These are phyloP conservation scores for Itoplectis maculator DNA, from an alignment of 2,888 invertebrate genomes.

Conservation along the genomic window DNA sequence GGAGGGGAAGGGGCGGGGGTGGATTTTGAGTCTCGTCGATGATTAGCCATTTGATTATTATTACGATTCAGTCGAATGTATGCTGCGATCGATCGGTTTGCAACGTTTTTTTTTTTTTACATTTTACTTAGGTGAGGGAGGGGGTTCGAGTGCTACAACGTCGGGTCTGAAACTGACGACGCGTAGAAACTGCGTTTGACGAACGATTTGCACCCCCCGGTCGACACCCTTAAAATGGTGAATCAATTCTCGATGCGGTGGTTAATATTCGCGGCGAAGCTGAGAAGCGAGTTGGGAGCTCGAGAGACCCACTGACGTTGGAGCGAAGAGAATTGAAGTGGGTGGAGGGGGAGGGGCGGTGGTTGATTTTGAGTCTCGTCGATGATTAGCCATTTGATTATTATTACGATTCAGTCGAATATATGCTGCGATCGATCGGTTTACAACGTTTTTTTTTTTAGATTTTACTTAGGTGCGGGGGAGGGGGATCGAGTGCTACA, in stretches of 20 bases:
- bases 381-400: too few species aligned
- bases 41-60: too few species aligned
- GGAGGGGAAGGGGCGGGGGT: not conserved
- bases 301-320: not conserved
- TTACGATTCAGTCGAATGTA: too few species aligned
- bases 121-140: too few species aligned
- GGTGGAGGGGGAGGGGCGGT: not conserved
- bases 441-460: too few species aligned
- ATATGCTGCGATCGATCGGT: too few species aligned
- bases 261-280: conserved; percentile 15
- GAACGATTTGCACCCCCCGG: not conserved
- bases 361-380: not conserved
- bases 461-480: too few species aligned
- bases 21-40: not conserved
- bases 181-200: not conserved
- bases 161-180: not conserved
- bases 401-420: too few species aligned
- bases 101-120: too few species aligned
- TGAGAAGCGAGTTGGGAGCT: not conserved
- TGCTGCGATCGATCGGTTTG: too few species aligned
- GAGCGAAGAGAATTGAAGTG: not conserved
- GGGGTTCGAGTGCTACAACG: conserved; percentile 1
- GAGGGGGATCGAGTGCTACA: conserved; percentile 12
- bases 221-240: conserved; percentile 19
- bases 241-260: conserved; percentile 30